These are phyloP conservation scores for Polypedilum pembai DNA, from an alignment of 1,140 invertebrate species.

Conservation along the genomic window DNA sequence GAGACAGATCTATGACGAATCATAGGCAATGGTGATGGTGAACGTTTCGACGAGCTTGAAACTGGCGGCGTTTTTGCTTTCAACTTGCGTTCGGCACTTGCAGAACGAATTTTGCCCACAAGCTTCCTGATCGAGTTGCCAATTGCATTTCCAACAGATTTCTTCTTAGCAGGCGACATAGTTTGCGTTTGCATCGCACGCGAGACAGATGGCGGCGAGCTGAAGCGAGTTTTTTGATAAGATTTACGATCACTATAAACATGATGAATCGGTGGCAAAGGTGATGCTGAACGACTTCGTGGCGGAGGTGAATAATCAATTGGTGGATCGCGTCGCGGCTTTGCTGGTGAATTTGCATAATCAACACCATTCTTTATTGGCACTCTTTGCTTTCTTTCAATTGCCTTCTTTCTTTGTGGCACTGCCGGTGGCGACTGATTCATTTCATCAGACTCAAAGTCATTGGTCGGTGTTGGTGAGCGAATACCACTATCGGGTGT, in stretches of 20 bases:
- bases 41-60: conserved; percentile 44
- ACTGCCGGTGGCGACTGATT: conserved; percentile 46
- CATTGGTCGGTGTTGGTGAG: conserved; percentile 29
- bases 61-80: conserved; percentile 47
- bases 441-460: conserved; percentile 28
- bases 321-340: conserved; percentile 49
- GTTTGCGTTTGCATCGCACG: conserved; percentile 34
- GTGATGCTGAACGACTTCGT: conserved; percentile 46
- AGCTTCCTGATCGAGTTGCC: conserved; percentile 67
- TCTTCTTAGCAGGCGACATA: conserved; percentile 35
- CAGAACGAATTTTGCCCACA: conserved; percentile 67
- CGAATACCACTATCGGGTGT: conserved; percentile 31
- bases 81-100: conserved; percentile 61
- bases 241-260: conserved; percentile 47
- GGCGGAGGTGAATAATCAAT: conserved; percentile 62
- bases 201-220: conserved; percentile 38
- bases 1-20: not conserved
- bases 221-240: conserved; percentile 59
- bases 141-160: conserved; percentile 48
- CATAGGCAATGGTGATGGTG: conserved; percentile 45
- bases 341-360: conserved; percentile 21
- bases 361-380: conserved; percentile 30
- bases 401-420: conserved; percentile 52
- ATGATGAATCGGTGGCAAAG: conserved; percentile 43
- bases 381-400: conserved; percentile 40